A percentile compares a stretch with the other conserved stretches of the same genome.
Conservation (phyloP, 2,888 invertebrate genomes). For the Phorcus lineatus region DNA sequence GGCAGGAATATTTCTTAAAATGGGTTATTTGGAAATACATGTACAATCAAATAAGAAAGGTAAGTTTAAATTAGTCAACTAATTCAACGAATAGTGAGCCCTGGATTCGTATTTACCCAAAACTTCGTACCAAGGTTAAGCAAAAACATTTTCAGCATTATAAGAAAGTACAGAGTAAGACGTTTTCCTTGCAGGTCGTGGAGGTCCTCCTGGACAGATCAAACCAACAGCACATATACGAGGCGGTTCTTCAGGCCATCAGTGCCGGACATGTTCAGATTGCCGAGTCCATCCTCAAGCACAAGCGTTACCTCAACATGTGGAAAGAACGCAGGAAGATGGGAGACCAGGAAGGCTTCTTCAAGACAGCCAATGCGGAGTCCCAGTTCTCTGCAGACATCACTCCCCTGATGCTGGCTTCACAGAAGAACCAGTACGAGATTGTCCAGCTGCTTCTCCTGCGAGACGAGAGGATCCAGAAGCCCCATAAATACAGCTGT, state of each 20-base stretch:
- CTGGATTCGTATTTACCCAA: too few relatives aligned
- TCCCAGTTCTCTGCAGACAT: constrained; percentile 72
- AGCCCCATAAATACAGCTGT: constrained; percentile 72
- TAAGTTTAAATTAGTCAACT: too few relatives aligned
- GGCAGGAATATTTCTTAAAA: too few relatives aligned
- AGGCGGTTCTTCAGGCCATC: constrained; percentile 72
- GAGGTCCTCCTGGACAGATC: constrained; percentile 68
- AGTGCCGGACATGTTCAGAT: constrained; percentile 74
- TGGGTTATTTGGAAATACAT: too few relatives aligned
- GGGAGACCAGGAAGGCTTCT: constrained; percentile 61
- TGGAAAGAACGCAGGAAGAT: constrained; percentile 63
- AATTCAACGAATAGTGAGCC: too few relatives aligned
- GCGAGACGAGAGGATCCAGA: constrained; percentile 69
- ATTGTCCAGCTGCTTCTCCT: constrained; percentile 69
- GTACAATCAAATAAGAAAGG: too few relatives aligned
- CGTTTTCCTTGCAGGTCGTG: constrained; percentile 61
- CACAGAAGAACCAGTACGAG: constrained; percentile 73
- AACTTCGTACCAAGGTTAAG: too few relatives aligned
- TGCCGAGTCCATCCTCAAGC: constrained; percentile 73
- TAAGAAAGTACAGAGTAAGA: not conserved
- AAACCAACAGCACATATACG: constrained; percentile 70
- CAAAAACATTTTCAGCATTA: too few relatives aligned
- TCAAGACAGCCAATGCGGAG: constrained; percentile 66
- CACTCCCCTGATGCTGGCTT: constrained; percentile 71
- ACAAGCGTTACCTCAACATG: constrained; percentile 69